A percentile compares a stretch with the other conserved stretches of the same genome.
These are phyloP conservation scores for Micropterix aruncella DNA, from an alignment of 2,888 invertebrate species.

Conservation along the genomic window DNA sequence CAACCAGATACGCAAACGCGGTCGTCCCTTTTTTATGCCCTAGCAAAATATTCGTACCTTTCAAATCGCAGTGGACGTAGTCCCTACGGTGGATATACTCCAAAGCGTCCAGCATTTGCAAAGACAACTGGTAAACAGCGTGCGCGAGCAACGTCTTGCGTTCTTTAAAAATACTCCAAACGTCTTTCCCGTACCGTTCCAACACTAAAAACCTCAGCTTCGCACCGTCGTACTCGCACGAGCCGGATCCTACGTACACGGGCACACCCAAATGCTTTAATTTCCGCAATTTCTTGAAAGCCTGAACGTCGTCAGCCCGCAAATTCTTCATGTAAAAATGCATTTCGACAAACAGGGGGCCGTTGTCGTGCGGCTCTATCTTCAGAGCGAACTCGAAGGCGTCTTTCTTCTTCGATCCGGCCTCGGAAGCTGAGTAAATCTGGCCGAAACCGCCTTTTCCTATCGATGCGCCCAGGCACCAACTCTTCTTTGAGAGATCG, in stretches of 20 bases:
- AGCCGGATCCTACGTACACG: conserved; percentile 68
- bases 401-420: conserved; percentile 33
- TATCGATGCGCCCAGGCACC: conserved; percentile 77
- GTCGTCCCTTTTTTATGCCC: conserved; percentile 50
- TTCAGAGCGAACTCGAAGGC: conserved; percentile 59
- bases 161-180: conserved; percentile 62
- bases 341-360: conserved; percentile 89
- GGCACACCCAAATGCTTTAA: conserved; percentile 74
- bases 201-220: conserved; percentile 84
- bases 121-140: conserved; percentile 65
- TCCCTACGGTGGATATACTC: conserved; percentile 86
- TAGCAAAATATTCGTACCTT: conserved; percentile 84
- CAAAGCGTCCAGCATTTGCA: conserved; percentile 78
- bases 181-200: conserved; percentile 78
- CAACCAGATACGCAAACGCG: conserved; percentile 74
- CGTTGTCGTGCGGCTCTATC: conserved; percentile 85
- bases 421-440: conserved; percentile 70
- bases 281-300: conserved; percentile 53
- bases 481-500: conserved; percentile 64
- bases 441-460: conserved; percentile 91
- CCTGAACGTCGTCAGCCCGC: conserved; percentile 54
- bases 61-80: conserved; percentile 93
- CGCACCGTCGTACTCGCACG: conserved; percentile 56
- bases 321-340: conserved; percentile 76
- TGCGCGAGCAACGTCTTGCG: conserved; percentile 52